Conservation (phyloP, 2,797 vertebrate species). For the Valencia hispanica region DNA sequence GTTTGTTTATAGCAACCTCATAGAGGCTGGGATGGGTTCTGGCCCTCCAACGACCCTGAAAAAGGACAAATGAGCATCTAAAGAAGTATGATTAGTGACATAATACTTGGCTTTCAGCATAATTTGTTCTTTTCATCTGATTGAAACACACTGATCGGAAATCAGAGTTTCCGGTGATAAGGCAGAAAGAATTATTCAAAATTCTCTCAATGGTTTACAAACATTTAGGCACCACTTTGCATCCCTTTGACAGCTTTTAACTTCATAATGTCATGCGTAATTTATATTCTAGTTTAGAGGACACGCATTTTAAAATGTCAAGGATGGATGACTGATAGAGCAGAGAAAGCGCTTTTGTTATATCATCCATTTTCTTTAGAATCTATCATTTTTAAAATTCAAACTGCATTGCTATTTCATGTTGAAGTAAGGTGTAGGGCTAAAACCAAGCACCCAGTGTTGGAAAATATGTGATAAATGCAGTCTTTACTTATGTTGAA, state of each 20-base stretch:
- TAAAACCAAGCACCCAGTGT: background rate
- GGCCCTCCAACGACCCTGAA: background rate
- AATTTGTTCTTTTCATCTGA: background rate
- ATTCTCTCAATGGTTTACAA: background rate
- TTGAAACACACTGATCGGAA: background rate
- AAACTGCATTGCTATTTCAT: too few relatives aligned
- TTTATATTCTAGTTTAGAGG: background rate
- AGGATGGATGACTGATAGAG: background rate
- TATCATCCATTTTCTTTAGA: background rate
- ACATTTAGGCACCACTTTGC: background rate
- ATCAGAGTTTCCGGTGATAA: background rate
- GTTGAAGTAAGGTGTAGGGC: background rate
- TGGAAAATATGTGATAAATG: too few relatives aligned
- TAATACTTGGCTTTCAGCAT: background rate
- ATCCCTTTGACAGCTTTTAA: background rate
- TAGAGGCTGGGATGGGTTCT: background rate
- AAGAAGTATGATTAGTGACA: background rate
- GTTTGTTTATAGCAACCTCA: background rate
- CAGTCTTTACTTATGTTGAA: too few relatives aligned
- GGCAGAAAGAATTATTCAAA: background rate
- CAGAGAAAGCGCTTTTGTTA: background rate
- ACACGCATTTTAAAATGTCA: background rate
- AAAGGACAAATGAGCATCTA: background rate
- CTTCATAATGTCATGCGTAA: background rate
- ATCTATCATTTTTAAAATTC: background rate